phyloP scores from a whole-genome alignment of 2,797 vertebrate genomes.

The Pangasius larnaudii region DNA sequence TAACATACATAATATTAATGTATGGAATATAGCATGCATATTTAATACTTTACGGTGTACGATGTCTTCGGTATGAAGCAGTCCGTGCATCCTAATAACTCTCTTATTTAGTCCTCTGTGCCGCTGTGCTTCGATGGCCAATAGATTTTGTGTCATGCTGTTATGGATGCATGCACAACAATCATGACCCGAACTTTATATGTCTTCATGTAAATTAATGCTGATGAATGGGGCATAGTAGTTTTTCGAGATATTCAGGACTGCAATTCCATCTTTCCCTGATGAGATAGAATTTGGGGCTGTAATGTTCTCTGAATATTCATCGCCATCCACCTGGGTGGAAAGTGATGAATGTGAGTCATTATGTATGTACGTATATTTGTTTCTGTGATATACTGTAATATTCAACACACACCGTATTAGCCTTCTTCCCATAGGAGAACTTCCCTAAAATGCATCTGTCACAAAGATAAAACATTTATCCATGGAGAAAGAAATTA shows the following conservation, averaged over 20 bases:
- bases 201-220: background rate
- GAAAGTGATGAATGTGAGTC: background rate
- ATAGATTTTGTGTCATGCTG: conserved; percentile 8
- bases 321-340: background rate
- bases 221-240: conserved; percentile 6
- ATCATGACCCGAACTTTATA: background rate
- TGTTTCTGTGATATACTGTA: background rate
- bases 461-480: background rate
- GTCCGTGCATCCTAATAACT: conserved; percentile 9
- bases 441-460: background rate
- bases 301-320: conserved; percentile 36
- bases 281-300: conserved; percentile 1
- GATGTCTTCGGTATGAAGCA: background rate
- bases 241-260: background rate
- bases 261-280: background rate
- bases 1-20: background rate
- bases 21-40: background rate
- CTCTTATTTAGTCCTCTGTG: background rate
- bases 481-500: background rate
- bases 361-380: background rate
- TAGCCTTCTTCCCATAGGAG: background rate
- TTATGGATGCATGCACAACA: conserved; percentile 2
- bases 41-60: background rate
- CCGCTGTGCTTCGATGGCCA: background rate
- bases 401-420: background rate